These are phyloP conservation scores for Danaus plexippus DNA, from an alignment of 1,140 invertebrate species.

Conservation along the genomic window DNA sequence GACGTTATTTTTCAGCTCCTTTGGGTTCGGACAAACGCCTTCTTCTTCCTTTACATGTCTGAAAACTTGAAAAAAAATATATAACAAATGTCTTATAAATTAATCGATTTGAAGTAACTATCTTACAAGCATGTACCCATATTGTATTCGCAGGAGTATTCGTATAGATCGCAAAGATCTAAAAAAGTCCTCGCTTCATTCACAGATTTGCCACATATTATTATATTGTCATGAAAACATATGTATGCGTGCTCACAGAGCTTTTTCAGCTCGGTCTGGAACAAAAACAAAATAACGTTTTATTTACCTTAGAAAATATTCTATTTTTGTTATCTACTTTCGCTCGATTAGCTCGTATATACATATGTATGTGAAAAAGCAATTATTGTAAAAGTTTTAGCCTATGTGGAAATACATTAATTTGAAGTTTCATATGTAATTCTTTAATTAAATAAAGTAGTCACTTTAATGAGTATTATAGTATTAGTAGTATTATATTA, in stretches of 20 bases:
- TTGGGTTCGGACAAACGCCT: conserved; percentile 50
- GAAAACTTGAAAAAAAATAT: conserved; percentile 43
- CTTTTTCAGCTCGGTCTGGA: conserved; percentile 48
- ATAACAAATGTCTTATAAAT: neutral
- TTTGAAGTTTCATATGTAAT: too few species aligned
- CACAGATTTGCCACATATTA: conserved; percentile 58
- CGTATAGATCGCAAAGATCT: conserved; percentile 58
- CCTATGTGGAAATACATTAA: too few species aligned
- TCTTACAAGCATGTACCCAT: conserved; percentile 36
- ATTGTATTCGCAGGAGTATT: conserved; percentile 58
- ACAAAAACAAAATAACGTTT: conserved; percentile 12
- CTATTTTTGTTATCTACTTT: neutral
- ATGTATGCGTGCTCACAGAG: conserved; percentile 55
- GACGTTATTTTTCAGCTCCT: conserved; percentile 31
- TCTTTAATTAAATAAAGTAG: too few species aligned
- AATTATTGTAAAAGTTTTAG: too few species aligned
- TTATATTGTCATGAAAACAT: conserved; percentile 57
- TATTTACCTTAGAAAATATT: neutral
- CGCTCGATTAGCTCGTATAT: too few species aligned
- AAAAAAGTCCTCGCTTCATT: conserved; percentile 58
- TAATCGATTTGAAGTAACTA: too few species aligned
- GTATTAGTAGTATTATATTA: too few species aligned
- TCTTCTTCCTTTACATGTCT: conserved; percentile 60
- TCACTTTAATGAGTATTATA: too few species aligned
- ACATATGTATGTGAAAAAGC: too few species aligned